Evolutionary conservation across 2,888 invertebrate genomes (phyloP).

Genomic region (Rhamnusium bicolor): DNA sequence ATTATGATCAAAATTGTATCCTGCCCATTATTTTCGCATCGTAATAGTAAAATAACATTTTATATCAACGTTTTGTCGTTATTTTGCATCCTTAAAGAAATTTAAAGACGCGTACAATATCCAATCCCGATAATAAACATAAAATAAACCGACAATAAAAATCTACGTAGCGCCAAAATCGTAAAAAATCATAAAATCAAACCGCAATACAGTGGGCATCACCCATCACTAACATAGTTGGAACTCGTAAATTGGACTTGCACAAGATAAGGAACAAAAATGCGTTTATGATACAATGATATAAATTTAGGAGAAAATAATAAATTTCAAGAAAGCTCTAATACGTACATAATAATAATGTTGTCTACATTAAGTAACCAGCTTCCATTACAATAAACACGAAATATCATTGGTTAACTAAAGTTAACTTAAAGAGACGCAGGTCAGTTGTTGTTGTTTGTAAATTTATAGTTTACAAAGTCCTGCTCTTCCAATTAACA

Average conservation of each 20-base stretch:
- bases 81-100: conserved; percentile 41
- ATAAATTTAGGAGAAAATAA: no score
- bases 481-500: no score
- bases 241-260: conserved; percentile 4
- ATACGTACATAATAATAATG: no score
- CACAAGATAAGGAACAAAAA: background rate
- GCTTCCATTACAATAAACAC: no score
- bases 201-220: conserved; percentile 6
- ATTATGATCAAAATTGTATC: conserved; percentile 28
- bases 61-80: conserved; percentile 35
- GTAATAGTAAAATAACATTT: conserved; percentile 42
- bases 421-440: no score
- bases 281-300: no score
- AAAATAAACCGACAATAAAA: conserved; percentile 51
- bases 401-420: no score
- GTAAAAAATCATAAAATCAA: conserved; percentile 43
- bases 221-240: background rate
- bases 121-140: conserved; percentile 47
- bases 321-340: no score
- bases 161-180: conserved; percentile 46
- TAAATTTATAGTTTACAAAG: no score
- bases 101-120: conserved; percentile 43
- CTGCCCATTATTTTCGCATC: conserved; percentile 40
- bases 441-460: no score
- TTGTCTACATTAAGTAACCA: no score